Evolutionary conservation across 2,888 invertebrate genomes (phyloP).

Genomic region (Catocala nupta): DNA sequence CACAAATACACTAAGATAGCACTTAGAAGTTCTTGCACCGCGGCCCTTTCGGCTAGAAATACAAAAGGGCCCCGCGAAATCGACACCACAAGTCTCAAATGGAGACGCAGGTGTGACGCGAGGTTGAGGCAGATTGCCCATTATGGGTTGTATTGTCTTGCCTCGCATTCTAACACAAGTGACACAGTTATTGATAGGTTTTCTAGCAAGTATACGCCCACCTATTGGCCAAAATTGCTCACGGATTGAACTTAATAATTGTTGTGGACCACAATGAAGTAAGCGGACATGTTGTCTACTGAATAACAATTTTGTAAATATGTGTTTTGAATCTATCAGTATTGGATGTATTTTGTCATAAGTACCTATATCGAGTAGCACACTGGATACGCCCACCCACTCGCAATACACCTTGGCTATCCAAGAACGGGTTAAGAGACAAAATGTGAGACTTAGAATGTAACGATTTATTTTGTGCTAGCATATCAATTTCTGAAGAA

Average conservation of each 20-base stretch:
- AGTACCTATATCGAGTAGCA: slow-evolving; percentile 9
- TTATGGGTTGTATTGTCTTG: slow-evolving; percentile 9
- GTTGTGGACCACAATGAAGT: slow-evolving; percentile 7
- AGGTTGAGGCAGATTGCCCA: slow-evolving; percentile 10
- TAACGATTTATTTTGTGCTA: no score
- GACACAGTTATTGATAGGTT: neutral
- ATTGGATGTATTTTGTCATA: slow-evolving; percentile 30
- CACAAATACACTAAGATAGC: slow-evolving; percentile 13
- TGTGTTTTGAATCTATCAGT: slow-evolving; percentile 16
- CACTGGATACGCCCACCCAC: slow-evolving; percentile 16
- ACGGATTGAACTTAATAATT: neutral
- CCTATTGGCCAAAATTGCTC: slow-evolving; percentile 14
- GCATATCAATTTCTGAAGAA: no score
- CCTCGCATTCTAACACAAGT: neutral
- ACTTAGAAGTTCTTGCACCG: slow-evolving; percentile 12
- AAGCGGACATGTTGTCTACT: neutral
- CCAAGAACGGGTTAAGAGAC: no score
- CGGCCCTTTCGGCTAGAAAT: slow-evolving; percentile 12
- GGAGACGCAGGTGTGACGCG: neutral
- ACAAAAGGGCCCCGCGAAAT: slow-evolving; percentile 20
- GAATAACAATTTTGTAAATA: slow-evolving; percentile 15
- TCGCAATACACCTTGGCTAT: no score
- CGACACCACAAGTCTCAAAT: slow-evolving; percentile 7
- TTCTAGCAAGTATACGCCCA: neutral
- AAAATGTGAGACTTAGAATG: no score